Evolutionary conservation across 2,888 invertebrate species (phyloP).

Genomic region (Eudasyphora cyanicolor): DNA sequence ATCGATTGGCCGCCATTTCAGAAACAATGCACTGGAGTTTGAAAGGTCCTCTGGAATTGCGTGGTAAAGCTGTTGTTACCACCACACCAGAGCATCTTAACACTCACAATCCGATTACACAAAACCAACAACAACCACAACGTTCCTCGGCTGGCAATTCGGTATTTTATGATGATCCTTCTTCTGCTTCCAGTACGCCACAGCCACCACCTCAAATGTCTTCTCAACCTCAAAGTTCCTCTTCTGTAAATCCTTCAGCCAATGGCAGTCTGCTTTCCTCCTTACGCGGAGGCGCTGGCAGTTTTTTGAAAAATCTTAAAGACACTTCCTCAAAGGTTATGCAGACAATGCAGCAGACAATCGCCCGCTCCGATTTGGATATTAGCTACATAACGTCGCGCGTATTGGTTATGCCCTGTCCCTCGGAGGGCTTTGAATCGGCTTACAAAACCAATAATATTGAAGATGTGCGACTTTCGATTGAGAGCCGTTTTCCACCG

Average conservation of each 20-base stretch:
- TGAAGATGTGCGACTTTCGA: constrained; percentile 91
- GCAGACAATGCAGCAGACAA: constrained; percentile 96
- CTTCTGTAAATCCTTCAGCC: constrained; percentile 59
- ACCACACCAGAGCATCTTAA: constrained; percentile 71
- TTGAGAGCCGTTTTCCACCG: constrained; percentile 89
- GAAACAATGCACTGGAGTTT: constrained; percentile 91
- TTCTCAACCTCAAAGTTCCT: constrained; percentile 57
- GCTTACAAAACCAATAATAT: constrained; percentile 95
- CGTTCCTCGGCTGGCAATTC: constrained; percentile 67
- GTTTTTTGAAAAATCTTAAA: constrained; percentile 94
- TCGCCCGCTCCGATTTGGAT: constrained; percentile 93
- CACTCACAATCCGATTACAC: constrained; percentile 49
- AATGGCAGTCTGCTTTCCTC: constrained; percentile 89
- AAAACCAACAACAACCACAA: constrained; percentile 33
- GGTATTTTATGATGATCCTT: constrained; percentile 72
- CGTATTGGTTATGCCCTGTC: constrained; percentile 95
- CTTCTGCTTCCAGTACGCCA: constrained; percentile 55
- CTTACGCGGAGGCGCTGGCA: constrained; percentile 95
- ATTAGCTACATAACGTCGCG: constrained; percentile 95
- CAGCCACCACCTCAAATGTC: constrained; percentile 55
- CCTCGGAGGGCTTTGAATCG: constrained; percentile 96
- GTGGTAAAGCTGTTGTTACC: constrained; percentile 76
- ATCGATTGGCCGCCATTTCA: constrained; percentile 92
- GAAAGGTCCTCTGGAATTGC: constrained; percentile 85
- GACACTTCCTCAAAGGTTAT: constrained; percentile 98